Conservation (phyloP, 2,888 invertebrate genomes). For the Netelia virgata region DNA sequence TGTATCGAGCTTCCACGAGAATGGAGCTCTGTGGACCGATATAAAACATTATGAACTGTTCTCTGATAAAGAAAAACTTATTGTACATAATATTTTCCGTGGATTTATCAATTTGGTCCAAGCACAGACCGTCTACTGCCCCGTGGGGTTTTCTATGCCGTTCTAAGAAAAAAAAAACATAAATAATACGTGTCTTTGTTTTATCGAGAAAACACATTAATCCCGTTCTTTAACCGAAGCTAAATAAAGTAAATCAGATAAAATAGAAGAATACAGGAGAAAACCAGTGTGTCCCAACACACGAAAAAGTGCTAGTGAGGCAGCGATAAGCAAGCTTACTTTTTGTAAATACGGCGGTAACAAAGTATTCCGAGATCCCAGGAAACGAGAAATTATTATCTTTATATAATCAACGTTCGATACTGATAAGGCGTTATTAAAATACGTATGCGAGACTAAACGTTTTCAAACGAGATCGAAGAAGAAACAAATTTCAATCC, state of each 20-base stretch:
- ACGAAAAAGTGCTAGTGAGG: no score
- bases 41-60: slow-evolving; percentile 47
- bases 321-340: no score
- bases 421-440: no score
- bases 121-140: slow-evolving; percentile 5
- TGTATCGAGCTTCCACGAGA: slow-evolving; percentile 30
- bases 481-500: not conserved
- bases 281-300: not conserved
- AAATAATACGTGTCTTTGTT: not conserved
- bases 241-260: not conserved
- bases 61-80: slow-evolving; percentile 50
- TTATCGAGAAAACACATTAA: no score
- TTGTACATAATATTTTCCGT: slow-evolving; percentile 53
- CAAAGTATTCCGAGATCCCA: no score
- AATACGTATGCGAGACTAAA: not conserved
- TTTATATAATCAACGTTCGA: no score
- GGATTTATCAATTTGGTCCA: slow-evolving; percentile 55
- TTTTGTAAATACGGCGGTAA: no score
- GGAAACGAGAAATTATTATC: no score
- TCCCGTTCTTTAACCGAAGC: no score
- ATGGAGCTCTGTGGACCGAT: not conserved
- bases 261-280: not conserved
- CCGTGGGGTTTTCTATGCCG: slow-evolving; percentile 10
- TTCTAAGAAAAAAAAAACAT: slow-evolving; percentile 15
- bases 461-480: not conserved